Base-by-base conservation (phyloP, 2,113 vertebrate species). In the Uropsilus gracilis region DNA sequence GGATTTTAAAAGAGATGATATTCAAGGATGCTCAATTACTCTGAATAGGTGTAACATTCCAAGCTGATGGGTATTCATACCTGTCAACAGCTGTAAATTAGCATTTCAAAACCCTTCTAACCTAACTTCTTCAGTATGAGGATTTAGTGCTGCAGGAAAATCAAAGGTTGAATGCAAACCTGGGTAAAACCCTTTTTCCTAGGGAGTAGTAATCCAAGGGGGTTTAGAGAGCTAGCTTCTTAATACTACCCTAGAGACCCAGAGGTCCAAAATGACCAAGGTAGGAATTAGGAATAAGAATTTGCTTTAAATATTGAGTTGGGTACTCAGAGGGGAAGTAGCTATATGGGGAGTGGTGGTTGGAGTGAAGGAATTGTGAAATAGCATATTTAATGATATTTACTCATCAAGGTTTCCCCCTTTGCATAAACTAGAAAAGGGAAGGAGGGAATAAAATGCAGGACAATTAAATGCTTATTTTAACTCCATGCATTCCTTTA, bases 11-110 rank as follows among this genome's bases (percentile, higher is more conserved):
- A 78, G 81, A 88, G 93, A 85, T 89, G 89, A 90, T 90, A 84
- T 18, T 84, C 78, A 77, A 83, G 81, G 95, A 97, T 91, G 71
- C 71, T 81, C 89, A 84, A 83, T 82, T 91, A 73, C 94, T 85
- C 4, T 94, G 75, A 97, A 95, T 89, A 96, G 94, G 95, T 64
- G 84, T 95, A 84, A 96, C 95, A 97, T 93, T 96, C 94, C 95
- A 86, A 44, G 90, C 84, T 91, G 92, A 77, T 44, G 89, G 95
- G 93, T 72, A 87, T 93, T 96, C 87, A 46, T 72, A 92, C 66
- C 92, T 97, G 96, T 96, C 90, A 80, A 91, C 84, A 91, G 95
- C 86, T 97, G 76, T 64, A 9, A 76, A 96, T 93, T 95, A 97
- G 81, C 94, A 97, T 95, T 96, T 97, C 95, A 95, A 97, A 94